Conservation (phyloP, 1,140 invertebrate species). For the Oryzaephilus surinamensis region DNA sequence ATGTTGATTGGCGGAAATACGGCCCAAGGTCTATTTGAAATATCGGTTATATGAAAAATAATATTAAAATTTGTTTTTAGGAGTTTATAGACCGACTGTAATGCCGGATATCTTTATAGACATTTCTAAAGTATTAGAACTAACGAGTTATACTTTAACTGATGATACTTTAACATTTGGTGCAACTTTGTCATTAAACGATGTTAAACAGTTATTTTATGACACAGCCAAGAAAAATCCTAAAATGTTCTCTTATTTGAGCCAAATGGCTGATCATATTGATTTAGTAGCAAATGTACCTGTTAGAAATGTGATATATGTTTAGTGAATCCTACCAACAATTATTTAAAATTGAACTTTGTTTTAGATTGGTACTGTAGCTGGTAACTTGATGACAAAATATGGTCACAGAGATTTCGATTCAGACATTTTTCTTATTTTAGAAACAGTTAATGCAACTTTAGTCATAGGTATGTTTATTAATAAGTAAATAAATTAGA, state of each 20-base stretch:
- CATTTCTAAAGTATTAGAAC: constrained; percentile 52
- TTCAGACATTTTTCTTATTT: constrained; percentile 65
- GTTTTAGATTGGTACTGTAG: constrained; percentile 58
- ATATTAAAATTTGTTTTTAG: constrained; percentile 35
- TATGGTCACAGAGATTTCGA: constrained; percentile 62
- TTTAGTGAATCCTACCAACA: not conserved
- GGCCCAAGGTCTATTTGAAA: constrained; percentile 45
- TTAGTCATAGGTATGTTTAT: constrained; percentile 45
- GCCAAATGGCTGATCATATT: constrained; percentile 48
- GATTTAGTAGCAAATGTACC: constrained; percentile 54
- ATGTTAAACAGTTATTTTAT: constrained; percentile 49
- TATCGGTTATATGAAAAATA: constrained; percentile 10
- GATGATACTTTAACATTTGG: constrained; percentile 46
- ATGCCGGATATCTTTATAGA: constrained; percentile 55
- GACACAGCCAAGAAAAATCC: constrained; percentile 28
- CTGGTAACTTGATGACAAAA: constrained; percentile 73
- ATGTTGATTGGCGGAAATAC: constrained; percentile 57
- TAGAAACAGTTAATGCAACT: constrained; percentile 58
- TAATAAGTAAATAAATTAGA: constrained; percentile 1
- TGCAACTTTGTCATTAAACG: constrained; percentile 50
- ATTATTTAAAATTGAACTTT: not conserved
- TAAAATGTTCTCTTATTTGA: constrained; percentile 43
- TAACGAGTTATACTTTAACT: constrained; percentile 44
- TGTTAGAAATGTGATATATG: constrained; percentile 47
- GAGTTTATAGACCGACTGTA: constrained; percentile 45